Percentiles rank a stretch among this genome's conserved stretches.
Conservation (phyloP, 37 sponge, comb jelly and placozoan species). For the Diacarnus erythraeanus region DNA sequence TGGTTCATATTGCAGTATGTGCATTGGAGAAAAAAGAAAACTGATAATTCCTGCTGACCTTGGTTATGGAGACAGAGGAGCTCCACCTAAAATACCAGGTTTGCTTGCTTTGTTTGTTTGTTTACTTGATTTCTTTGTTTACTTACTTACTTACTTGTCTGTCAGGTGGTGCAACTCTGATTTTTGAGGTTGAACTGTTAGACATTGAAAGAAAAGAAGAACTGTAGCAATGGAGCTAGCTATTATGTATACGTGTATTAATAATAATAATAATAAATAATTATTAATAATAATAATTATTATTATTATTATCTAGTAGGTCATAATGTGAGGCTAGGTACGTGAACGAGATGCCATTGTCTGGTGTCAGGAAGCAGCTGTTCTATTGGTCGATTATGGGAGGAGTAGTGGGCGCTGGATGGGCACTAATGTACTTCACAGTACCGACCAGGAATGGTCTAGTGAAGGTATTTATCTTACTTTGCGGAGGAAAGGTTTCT, state of each 20-base stretch:
- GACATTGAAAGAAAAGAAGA: conserved; percentile 70
- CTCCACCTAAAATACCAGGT: conserved; percentile 94
- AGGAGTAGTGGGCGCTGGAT: conserved; percentile 30
- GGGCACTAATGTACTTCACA: conserved; percentile 50
- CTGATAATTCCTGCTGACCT: conserved; percentile 87
- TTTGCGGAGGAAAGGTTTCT: not conserved
- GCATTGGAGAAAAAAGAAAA: conserved; percentile 89
- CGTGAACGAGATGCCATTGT: too few relatives aligned
- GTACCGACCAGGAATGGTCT: conserved; percentile 39
- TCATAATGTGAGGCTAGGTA: too few relatives aligned
- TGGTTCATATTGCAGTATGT: conserved; percentile 75
- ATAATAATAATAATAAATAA: not conserved
- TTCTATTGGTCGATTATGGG: too few relatives aligned
- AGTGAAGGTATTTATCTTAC: conserved; percentile 23
- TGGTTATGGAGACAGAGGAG: conserved; percentile 90
- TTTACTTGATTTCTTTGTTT: not conserved
- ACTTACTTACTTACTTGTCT: not conserved
- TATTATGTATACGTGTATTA: not conserved
- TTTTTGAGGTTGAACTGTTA: conserved; percentile 92
- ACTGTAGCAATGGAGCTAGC: not conserved
- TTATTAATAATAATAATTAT: not conserved
- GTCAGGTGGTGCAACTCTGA: conserved; percentile 88
- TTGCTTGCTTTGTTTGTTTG: not conserved
- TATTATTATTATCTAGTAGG: not conserved
- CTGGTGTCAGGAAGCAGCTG: too few relatives aligned